Conservation (phyloP, 2,797 vertebrate species). For the Acomys russatus region DNA sequence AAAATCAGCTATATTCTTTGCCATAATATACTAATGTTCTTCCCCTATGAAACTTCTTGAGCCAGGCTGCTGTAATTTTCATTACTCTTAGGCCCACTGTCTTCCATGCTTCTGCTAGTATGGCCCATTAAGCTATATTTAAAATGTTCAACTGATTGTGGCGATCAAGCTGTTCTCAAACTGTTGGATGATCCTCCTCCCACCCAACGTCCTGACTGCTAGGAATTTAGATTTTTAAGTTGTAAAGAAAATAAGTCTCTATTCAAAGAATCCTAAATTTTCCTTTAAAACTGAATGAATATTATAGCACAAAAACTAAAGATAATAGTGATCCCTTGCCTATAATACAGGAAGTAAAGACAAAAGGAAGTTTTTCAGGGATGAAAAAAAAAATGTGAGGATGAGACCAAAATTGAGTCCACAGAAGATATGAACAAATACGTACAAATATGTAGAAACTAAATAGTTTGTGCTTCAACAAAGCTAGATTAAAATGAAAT, state of each 20-base stretch:
- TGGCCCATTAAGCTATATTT: background rate
- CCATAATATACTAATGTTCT: background rate
- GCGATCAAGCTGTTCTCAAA: background rate
- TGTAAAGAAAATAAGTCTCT: background rate
- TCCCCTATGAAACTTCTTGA: background rate
- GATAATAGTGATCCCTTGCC: background rate
- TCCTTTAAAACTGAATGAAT: background rate
- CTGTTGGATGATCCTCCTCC: background rate
- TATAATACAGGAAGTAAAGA: background rate
- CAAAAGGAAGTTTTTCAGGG: background rate
- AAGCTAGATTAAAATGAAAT: background rate
- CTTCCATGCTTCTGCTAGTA: background rate
- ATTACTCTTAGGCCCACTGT: background rate
- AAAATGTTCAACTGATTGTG: too few relatives aligned
- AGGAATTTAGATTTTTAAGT: background rate
- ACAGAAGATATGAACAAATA: background rate
- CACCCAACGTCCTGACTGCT: background rate
- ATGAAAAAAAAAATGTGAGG: background rate
- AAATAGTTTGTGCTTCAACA: background rate
- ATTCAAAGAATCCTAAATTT: background rate
- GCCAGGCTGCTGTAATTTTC: background rate
- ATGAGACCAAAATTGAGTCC: background rate
- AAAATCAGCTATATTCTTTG: background rate
- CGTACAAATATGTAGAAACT: background rate
- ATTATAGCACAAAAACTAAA: background rate